phyloP scores from a whole-genome alignment of 2,888 invertebrate species.

The Epistrophella euchroma region DNA sequence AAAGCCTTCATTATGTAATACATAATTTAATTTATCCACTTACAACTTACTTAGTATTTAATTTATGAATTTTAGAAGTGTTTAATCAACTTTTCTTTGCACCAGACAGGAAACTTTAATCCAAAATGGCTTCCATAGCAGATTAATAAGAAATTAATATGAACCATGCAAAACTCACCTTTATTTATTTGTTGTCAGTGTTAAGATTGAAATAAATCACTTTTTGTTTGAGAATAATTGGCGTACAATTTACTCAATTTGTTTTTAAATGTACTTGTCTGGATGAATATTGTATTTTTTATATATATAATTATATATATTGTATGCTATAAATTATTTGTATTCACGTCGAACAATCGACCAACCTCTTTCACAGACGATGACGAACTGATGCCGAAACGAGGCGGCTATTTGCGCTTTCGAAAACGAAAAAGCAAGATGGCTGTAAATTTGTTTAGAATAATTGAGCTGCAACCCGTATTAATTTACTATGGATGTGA shows the following conservation, averaged over 20 bases:
- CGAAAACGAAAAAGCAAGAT: conserved; percentile 46
- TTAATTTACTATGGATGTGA: conserved; percentile 8
- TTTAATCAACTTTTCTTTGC: neutral
- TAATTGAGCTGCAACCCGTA: neutral
- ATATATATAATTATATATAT: conserved; percentile 9
- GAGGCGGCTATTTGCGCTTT: conserved; percentile 58
- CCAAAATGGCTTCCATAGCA: conserved; percentile 26
- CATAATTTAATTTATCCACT: neutral
- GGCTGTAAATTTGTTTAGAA: conserved; percentile 23
- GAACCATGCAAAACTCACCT: conserved; percentile 58
- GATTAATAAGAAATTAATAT: neutral
- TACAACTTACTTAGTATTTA: neutral
- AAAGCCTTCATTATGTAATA: neutral
- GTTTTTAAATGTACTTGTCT: conserved; percentile 56
- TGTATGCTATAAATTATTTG: neutral
- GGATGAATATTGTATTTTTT: conserved; percentile 34
- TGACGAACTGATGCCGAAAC: conserved; percentile 74
- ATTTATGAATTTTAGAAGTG: neutral
- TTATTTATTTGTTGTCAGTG: conserved; percentile 32
- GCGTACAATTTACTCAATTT: conserved; percentile 62
- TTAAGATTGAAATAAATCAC: conserved; percentile 35
- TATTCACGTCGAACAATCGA: conserved; percentile 50
- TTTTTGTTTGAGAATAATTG: conserved; percentile 44
- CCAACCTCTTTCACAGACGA: conserved; percentile 64
- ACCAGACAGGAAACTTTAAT: neutral